These are phyloP conservation scores for Deilephila porcellus DNA, from an alignment of 2,888 invertebrate species.

Conservation along the genomic window DNA sequence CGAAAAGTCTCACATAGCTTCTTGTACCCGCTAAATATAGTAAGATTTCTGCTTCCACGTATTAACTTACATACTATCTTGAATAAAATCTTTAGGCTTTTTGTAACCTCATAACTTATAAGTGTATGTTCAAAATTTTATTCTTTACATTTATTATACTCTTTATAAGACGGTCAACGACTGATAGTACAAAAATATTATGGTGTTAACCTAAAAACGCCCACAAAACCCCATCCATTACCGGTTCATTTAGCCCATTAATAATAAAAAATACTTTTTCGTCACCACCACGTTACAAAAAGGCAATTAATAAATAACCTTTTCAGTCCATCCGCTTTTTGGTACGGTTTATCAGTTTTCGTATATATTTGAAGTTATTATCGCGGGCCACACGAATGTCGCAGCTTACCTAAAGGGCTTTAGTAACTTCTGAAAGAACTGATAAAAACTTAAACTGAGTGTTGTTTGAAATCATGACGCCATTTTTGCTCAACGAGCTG, in stretches of 20 bases:
- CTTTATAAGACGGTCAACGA: background rate
- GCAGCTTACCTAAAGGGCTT: constrained; percentile 7
- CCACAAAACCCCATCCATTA: background rate
- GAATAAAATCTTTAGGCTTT: too few species aligned
- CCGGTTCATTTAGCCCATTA: background rate
- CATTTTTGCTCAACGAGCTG: too few species aligned
- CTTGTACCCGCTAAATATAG: too few species aligned
- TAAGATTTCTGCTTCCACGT: too few species aligned
- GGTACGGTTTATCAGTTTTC: background rate
- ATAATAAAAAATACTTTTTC: background rate
- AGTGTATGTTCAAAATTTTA: background rate
- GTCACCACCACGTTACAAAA: background rate
- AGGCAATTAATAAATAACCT: background rate
- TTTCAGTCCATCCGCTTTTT: constrained; percentile 3
- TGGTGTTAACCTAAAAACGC: background rate
- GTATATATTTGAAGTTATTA: constrained; percentile 9
- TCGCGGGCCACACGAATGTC: constrained; percentile 12
- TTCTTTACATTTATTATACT: background rate
- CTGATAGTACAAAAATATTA: background rate
- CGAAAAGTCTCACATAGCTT: too few species aligned
- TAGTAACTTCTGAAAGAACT: background rate
- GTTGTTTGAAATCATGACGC: background rate
- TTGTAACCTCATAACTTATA: too few species aligned
- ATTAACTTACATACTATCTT: too few species aligned
- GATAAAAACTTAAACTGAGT: constrained; percentile 5